phyloP scores from a whole-genome alignment of 2,113 vertebrate species.

The Pithys albifrons region DNA sequence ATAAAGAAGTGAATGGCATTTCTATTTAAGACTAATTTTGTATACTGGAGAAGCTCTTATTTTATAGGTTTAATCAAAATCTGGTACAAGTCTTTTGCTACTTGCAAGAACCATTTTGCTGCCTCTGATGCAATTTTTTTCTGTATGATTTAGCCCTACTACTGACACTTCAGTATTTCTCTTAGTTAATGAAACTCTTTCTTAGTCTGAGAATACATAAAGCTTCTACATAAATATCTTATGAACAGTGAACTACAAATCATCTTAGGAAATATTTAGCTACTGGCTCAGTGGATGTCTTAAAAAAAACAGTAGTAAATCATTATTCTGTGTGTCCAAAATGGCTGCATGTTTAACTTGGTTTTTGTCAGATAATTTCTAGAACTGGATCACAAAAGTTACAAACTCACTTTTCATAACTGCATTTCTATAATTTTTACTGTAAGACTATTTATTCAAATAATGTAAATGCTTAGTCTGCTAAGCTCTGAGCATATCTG shows the following conservation, averaged over 20 bases:
- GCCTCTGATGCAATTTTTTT: not conserved
- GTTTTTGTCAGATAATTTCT: not conserved
- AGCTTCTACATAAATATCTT: not conserved
- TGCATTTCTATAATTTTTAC: slow-evolving; percentile 7
- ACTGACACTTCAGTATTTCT: not conserved
- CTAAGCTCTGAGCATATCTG: not conserved
- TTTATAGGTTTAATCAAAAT: not conserved
- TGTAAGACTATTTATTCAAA: not conserved
- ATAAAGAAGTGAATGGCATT: not conserved
- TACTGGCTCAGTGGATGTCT: not conserved
- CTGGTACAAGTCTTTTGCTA: not conserved
- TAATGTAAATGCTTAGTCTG: not conserved
- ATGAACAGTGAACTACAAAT: not conserved
- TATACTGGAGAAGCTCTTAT: not conserved
- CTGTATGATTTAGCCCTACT: not conserved
- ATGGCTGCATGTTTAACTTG: not conserved
- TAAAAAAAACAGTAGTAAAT: not conserved
- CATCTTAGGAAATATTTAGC: not conserved
- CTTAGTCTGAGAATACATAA: not conserved
- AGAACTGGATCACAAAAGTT: not conserved
- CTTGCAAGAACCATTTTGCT: not conserved
- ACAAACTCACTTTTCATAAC: not conserved
- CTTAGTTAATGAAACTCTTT: not conserved
- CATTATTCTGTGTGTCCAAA: not conserved
- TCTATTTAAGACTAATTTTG: not conserved